Conservation (phyloP, 2,113 vertebrate genomes). For the Notothenia rossii region DNA sequence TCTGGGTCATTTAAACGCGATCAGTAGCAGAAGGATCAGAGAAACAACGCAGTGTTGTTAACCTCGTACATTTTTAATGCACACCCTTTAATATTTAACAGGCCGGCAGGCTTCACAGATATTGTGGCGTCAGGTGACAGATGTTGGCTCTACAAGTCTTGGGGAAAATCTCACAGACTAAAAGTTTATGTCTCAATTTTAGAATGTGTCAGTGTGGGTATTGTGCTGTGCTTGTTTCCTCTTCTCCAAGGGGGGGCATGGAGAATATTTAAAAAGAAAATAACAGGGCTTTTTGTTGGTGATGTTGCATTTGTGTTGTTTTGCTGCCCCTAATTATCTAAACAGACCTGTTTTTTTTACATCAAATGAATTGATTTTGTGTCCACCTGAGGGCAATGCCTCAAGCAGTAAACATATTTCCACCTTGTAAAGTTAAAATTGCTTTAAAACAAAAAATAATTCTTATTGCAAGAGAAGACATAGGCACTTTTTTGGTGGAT, state of each 20-base stretch:
- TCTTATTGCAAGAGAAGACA: no score
- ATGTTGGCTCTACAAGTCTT: conserved; percentile 15
- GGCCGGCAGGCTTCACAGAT: conserved; percentile 38
- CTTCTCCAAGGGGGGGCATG: not conserved
- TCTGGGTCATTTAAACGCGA: conserved; percentile 40
- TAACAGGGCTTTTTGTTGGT: not conserved
- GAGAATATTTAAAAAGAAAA: not conserved
- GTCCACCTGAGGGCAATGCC: not conserved
- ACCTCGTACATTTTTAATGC: conserved; percentile 71
- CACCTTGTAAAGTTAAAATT: not conserved
- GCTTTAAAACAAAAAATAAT: no score
- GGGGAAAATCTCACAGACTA: not conserved
- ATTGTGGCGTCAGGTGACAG: conserved; percentile 42
- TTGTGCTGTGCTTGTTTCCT: conserved; percentile 1
- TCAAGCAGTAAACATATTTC: not conserved
- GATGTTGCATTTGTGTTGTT: not conserved
- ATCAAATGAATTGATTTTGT: not conserved
- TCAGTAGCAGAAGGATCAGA: conserved; percentile 45
- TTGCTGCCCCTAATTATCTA: not conserved
- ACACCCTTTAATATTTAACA: conserved; percentile 73
- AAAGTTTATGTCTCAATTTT: conserved; percentile 30
- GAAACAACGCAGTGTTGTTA: conserved; percentile 64
- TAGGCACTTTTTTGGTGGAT: no score
- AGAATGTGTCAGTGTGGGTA: not conserved
- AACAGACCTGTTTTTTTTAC: not conserved